Evolutionary conservation across 30 jellyfish, hydroid and myxozoan species (phyloP).

Genomic region (Pseudorhiza aurosa): DNA sequence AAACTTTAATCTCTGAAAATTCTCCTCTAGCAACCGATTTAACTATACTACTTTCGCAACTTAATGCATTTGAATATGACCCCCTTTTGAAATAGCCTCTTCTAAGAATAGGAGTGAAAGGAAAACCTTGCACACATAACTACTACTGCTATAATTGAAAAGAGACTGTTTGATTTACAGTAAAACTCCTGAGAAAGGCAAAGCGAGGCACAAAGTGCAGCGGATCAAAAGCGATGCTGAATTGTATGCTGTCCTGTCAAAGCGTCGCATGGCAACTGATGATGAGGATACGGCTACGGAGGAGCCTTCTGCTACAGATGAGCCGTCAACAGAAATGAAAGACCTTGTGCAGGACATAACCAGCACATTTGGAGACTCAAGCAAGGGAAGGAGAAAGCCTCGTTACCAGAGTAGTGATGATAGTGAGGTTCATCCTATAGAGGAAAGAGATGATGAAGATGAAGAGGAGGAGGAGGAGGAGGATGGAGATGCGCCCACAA

Average conservation of each 20-base stretch:
- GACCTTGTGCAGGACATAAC: conserved; percentile 62
- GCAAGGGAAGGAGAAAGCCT: conserved; percentile 65
- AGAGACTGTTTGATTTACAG: conserved; percentile 7
- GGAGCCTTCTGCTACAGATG: conserved; percentile 43
- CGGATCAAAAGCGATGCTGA: conserved; percentile 94
- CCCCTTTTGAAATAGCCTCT: no score
- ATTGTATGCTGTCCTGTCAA: conserved; percentile 79
- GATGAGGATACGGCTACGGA: conserved; percentile 66
- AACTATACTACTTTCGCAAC: no score
- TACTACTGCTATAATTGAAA: not conserved
- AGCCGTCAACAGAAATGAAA: conserved; percentile 70
- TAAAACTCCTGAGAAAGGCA: conserved; percentile 48
- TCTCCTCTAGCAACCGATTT: no score
- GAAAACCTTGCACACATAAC: no score
- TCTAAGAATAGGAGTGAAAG: no score
- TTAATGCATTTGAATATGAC: no score
- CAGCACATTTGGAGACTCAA: conserved; percentile 60
- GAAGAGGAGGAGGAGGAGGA: conserved; percentile 58
- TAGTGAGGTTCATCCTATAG: conserved; percentile 23
- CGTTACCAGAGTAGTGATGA: conserved; percentile 60
- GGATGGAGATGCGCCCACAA: conserved; percentile 63
- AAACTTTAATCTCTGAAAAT: no score
- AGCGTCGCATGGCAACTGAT: conserved; percentile 88
- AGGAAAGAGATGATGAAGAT: conserved; percentile 33
- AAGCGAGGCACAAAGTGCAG: conserved; percentile 82